phyloP scores from a whole-genome alignment of 2,888 invertebrate species.

The Drosophila leonis region DNA sequence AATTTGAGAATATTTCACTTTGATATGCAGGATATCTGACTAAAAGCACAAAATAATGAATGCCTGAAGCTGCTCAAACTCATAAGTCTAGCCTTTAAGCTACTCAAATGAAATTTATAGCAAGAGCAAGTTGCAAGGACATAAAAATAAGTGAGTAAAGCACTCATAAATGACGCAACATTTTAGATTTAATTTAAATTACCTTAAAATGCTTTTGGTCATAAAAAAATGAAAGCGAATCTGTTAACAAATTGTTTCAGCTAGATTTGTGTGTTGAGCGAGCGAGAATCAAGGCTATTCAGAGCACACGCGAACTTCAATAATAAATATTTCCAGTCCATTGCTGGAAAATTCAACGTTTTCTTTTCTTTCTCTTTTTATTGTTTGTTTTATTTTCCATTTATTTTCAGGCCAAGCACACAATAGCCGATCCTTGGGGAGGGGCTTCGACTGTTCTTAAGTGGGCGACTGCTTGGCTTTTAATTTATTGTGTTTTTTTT shows the following conservation, averaged over 20 bases:
- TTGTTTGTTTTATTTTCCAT: constrained; percentile 15
- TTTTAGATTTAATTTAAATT: background rate
- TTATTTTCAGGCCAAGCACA: constrained; percentile 21
- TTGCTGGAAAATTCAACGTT: constrained; percentile 1
- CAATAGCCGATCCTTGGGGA: constrained; percentile 1
- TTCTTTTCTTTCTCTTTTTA: background rate
- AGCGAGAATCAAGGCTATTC: background rate
- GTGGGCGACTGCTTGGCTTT: constrained; percentile 34
- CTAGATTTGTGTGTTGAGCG: background rate
- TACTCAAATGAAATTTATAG: background rate
- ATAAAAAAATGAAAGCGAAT: background rate
- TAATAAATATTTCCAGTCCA: constrained; percentile 22
- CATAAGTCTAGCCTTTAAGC: background rate
- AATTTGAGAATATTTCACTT: background rate
- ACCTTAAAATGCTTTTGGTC: background rate
- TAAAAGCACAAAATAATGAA: too few relatives aligned
- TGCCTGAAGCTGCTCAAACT: background rate
- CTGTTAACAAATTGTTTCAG: constrained; percentile 10
- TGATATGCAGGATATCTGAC: background rate
- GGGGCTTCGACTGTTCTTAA: constrained; percentile 3
- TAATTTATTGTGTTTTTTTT: constrained; percentile 40
- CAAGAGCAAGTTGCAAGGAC: background rate
- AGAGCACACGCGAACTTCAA: constrained; percentile 4
- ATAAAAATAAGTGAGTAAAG: background rate
- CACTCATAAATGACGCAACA: background rate